These are phyloP conservation scores for Trematomus loennbergii DNA, from an alignment of 2,113 vertebrate genomes.

Conservation along the genomic window DNA sequence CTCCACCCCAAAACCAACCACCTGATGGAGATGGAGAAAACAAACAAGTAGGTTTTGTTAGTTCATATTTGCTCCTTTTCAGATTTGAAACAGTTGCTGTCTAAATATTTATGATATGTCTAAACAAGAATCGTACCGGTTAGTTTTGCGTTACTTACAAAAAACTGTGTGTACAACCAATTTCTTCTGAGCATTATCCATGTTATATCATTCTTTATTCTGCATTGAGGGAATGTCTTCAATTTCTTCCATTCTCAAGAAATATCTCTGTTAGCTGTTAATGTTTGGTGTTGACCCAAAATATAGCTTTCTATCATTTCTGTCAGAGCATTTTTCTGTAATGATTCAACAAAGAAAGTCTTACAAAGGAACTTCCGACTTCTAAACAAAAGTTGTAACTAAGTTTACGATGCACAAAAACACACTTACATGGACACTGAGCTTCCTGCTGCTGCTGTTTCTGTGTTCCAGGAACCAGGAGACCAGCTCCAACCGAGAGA, in stretches of 20 bases:
- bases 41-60: background rate
- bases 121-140: background rate
- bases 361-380: background rate
- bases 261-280: no score
- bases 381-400: background rate
- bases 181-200: background rate
- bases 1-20: slow-evolving; percentile 91
- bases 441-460: slow-evolving; percentile 84
- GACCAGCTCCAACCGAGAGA: slow-evolving; percentile 89
- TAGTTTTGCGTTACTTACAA: background rate
- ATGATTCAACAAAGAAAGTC: background rate
- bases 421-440: slow-evolving; percentile 91
- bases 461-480: slow-evolving; percentile 91
- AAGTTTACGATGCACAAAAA: background rate
- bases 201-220: background rate
- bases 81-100: background rate
- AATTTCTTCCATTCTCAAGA: no score
- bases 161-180: background rate
- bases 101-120: background rate
- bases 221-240: no score
- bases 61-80: no score
- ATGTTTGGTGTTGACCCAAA: background rate
- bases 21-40: slow-evolving; percentile 75
- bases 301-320: background rate
- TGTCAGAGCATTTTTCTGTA: background rate